These are phyloP conservation scores for Nomada ferruginata DNA, from an alignment of 2,888 invertebrate genomes.

Conservation along the genomic window DNA sequence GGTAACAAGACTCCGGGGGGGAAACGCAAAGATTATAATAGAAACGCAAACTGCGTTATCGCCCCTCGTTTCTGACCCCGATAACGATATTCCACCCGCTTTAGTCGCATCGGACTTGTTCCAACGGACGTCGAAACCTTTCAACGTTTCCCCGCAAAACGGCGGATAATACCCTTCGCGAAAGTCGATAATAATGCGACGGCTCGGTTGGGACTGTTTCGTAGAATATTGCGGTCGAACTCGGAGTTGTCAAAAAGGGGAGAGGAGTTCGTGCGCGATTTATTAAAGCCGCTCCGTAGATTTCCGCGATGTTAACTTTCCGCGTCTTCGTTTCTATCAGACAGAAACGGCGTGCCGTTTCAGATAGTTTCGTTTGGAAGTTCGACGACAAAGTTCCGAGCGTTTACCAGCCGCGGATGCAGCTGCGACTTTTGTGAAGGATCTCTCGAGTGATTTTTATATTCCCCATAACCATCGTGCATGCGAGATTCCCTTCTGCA, in stretches of 20 bases:
- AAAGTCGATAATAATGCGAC: slow-evolving; percentile 2
- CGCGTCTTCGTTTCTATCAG: slow-evolving; percentile 13
- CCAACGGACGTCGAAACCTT: background rate
- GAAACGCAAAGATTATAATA: background rate
- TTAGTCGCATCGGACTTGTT: background rate
- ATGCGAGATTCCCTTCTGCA: slow-evolving; percentile 3
- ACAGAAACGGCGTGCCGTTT: background rate
- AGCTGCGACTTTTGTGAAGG: slow-evolving; percentile 17
- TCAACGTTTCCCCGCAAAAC: background rate
- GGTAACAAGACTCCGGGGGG: background rate
- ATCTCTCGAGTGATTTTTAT: slow-evolving; percentile 1
- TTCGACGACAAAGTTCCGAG: slow-evolving; percentile 40
- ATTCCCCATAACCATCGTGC: background rate
- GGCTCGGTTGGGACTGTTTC: background rate
- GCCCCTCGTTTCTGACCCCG: background rate
- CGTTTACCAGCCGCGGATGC: background rate
- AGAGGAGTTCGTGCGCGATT: slow-evolving; percentile 19
- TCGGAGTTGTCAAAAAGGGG: background rate
- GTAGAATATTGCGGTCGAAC: slow-evolving; percentile 28
- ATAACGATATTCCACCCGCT: background rate
- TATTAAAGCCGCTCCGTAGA: slow-evolving; percentile 38
- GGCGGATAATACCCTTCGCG: background rate
- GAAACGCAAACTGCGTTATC: slow-evolving; percentile 25
- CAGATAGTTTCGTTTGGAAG: slow-evolving; percentile 12
- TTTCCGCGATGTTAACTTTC: slow-evolving; percentile 41